phyloP scores from a whole-genome alignment of 1,140 invertebrate genomes.

The Danaus melanippus region DNA sequence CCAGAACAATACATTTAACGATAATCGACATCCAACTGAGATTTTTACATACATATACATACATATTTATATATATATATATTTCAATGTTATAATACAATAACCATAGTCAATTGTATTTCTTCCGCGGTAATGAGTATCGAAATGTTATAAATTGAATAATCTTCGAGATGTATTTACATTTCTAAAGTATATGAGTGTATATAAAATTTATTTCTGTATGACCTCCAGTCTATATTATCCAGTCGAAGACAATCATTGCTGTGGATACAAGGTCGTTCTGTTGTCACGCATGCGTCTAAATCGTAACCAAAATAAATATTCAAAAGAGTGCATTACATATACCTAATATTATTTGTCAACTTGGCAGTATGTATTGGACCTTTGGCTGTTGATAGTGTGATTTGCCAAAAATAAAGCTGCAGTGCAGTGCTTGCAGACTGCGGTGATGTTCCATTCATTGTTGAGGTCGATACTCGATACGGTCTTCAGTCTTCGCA shows the following conservation, averaged over 20 bases:
- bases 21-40: too few relatives aligned
- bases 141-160: constrained; percentile 1
- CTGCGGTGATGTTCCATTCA: constrained; percentile 56
- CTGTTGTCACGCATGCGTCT: constrained; percentile 42
- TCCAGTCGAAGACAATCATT: constrained; percentile 25
- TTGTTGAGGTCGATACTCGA: constrained; percentile 66
- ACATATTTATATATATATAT: too few relatives aligned
- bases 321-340: constrained; percentile 11
- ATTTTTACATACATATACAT: too few relatives aligned
- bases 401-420: constrained; percentile 65
- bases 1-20: too few relatives aligned
- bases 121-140: too few relatives aligned
- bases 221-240: constrained; percentile 27
- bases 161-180: too few relatives aligned
- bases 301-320: constrained; percentile 19
- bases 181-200: neutral
- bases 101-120: too few relatives aligned
- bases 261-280: constrained; percentile 46
- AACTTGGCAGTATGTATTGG: constrained; percentile 40
- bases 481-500: constrained; percentile 29
- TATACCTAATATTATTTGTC: constrained; percentile 18
- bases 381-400: constrained; percentile 26
- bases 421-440: constrained; percentile 67
- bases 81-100: too few relatives aligned
- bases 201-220: constrained; percentile 15